Evolutionary conservation across 2,888 invertebrate genomes (phyloP).

Genomic region (Acanthococcus lagerstroemiae): DNA sequence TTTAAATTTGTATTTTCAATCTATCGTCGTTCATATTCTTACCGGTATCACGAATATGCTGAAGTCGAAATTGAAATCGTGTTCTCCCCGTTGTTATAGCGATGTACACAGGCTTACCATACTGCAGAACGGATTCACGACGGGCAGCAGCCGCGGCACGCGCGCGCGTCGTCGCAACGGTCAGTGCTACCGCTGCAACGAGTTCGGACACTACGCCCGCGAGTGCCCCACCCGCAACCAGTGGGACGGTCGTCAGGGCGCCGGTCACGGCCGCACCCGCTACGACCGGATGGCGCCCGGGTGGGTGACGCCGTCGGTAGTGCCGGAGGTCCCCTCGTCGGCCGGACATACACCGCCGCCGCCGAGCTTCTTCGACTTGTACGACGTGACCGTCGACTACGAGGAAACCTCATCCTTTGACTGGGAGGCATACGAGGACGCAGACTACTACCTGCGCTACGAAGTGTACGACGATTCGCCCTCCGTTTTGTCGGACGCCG

Average conservation of each 20-base stretch:
- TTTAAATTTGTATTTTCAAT: not conserved
- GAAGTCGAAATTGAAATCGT: too few species aligned
- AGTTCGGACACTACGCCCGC: not conserved
- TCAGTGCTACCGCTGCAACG: constrained; percentile 12
- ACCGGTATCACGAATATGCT: too few species aligned
- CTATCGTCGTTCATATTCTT: not conserved
- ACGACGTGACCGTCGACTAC: not conserved
- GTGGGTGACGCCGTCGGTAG: too few species aligned
- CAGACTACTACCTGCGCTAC: too few species aligned
- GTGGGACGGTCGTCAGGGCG: not conserved
- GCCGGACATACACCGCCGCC: not conserved
- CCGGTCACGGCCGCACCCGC: not conserved
- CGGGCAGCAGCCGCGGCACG: not conserved
- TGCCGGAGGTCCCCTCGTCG: not conserved
- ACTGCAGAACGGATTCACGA: not conserved
- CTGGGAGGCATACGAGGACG: too few species aligned
- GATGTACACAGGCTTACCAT: constrained; percentile 17
- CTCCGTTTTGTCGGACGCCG: too few species aligned
- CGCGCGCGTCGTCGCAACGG: not conserved
- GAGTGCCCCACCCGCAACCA: constrained; percentile 1
- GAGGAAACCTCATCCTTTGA: too few species aligned
- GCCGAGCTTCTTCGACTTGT: not conserved
- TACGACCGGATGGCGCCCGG: too few species aligned
- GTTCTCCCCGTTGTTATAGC: constrained; percentile 4
- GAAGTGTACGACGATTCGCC: too few species aligned